These are phyloP conservation scores for Zelleria hepariella DNA, from an alignment of 2,888 invertebrate genomes.

Conservation along the genomic window DNA sequence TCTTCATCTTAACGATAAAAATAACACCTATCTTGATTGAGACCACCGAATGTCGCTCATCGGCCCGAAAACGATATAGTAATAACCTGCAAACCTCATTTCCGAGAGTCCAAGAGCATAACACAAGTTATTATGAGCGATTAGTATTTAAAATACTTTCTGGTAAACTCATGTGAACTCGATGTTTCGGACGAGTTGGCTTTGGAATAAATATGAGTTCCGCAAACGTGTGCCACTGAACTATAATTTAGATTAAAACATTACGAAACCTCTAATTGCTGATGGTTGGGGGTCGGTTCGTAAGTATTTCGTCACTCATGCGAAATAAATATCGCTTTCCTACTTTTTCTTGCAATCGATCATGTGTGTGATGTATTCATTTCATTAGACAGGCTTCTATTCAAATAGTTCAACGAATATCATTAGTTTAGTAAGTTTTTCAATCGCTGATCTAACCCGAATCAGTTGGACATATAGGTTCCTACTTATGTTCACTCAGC, in stretches of 20 bases:
- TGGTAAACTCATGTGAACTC: not conserved
- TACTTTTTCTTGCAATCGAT: not conserved
- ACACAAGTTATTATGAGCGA: not conserved
- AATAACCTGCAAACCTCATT: not conserved
- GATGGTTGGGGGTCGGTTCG: not conserved
- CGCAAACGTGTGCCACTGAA: not conserved
- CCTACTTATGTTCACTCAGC: too few species aligned
- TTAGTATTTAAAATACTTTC: not conserved
- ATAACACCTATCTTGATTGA: not conserved
- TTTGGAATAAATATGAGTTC: not conserved
- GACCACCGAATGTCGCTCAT: not conserved
- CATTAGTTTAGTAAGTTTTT: too few species aligned
- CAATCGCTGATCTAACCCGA: too few species aligned
- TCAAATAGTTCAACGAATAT: not conserved
- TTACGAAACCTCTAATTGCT: slow-evolving; percentile 2
- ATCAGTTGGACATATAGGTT: too few species aligned
- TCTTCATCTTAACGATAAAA: not conserved
- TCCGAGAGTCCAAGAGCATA: not conserved
- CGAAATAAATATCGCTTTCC: not conserved
- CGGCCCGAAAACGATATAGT: not conserved
- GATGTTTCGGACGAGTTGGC: slow-evolving; percentile 3
- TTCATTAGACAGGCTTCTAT: not conserved
- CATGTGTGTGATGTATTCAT: not conserved
- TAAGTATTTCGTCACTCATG: not conserved
- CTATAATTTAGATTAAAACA: slow-evolving; percentile 6